Conservation (phyloP, 1,140 invertebrate genomes). For the Triops cancriformis region DNA sequence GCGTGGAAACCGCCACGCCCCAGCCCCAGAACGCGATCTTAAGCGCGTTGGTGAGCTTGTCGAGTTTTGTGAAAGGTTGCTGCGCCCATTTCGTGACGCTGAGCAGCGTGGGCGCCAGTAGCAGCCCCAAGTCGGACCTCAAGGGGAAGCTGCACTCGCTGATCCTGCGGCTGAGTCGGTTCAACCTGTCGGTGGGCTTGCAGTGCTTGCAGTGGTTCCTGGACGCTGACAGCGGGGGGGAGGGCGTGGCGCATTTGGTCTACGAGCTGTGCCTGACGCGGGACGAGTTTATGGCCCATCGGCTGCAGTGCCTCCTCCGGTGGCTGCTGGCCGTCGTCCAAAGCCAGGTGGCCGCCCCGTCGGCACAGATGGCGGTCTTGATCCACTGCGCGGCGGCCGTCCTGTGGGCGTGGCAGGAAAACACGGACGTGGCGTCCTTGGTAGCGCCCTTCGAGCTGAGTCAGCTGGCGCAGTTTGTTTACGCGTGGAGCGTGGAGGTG, state of each 20-base stretch:
- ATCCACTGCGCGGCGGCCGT: conserved; percentile 67
- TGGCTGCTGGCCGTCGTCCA: conserved; percentile 52
- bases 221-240: conserved; percentile 36
- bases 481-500: neutral
- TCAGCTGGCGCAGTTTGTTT: conserved; percentile 15
- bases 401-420: conserved; percentile 51
- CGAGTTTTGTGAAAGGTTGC: neutral
- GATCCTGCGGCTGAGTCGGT: conserved; percentile 14
- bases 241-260: conserved; percentile 68
- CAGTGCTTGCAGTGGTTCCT: conserved; percentile 16
- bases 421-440: conserved; percentile 29
- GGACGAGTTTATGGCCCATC: conserved; percentile 37
- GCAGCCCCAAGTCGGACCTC: neutral
- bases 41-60: neutral
- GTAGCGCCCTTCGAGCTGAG: conserved; percentile 27
- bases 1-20: neutral
- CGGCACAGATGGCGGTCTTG: conserved; percentile 42
- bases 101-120: neutral
- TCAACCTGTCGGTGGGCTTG: neutral
- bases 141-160: conserved; percentile 17
- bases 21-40: neutral
- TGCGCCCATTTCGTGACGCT: neutral
- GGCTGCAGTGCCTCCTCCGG: conserved; percentile 47
- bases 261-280: conserved; percentile 60
- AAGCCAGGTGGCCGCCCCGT: conserved; percentile 31